Percentiles rank a stretch among this genome's conserved stretches.
Conservation (phyloP, 2,888 invertebrate genomes). For the Cryptosula pallasiana region DNA sequence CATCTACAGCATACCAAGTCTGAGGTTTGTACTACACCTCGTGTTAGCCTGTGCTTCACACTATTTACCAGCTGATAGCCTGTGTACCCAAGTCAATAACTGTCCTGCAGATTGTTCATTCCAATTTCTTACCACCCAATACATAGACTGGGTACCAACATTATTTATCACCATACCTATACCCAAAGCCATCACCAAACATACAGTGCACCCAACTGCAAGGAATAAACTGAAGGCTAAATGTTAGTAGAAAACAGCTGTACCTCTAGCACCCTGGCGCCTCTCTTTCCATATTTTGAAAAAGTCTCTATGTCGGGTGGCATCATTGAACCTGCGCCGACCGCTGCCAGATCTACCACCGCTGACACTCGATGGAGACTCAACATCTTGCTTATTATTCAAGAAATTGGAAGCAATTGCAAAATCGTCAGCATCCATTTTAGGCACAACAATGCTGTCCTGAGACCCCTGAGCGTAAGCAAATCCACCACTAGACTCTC, state of each 20-base stretch:
- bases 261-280: not conserved
- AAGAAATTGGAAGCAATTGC: not conserved
- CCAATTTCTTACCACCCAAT: too few relatives aligned
- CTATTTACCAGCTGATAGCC: too few relatives aligned
- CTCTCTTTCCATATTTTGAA: not conserved
- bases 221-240: too few relatives aligned
- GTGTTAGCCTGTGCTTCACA: too few relatives aligned
- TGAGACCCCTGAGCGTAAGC: not conserved
- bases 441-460: not conserved
- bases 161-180: too few relatives aligned
- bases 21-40: too few relatives aligned
- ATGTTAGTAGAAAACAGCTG: not conserved
- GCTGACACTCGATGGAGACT: not conserved
- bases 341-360: not conserved
- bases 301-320: constrained; percentile 30
- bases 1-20: too few relatives aligned
- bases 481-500: not conserved
- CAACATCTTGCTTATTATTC: not conserved
- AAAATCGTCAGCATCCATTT: constrained; percentile 1
- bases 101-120: too few relatives aligned
- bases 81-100: too few relatives aligned
- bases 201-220: too few relatives aligned
- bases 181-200: too few relatives aligned
- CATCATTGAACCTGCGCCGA: not conserved
- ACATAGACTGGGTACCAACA: too few relatives aligned